Evolutionary conservation across 2,797 vertebrate species (phyloP).

Genomic region (Allobates femoralis): DNA sequence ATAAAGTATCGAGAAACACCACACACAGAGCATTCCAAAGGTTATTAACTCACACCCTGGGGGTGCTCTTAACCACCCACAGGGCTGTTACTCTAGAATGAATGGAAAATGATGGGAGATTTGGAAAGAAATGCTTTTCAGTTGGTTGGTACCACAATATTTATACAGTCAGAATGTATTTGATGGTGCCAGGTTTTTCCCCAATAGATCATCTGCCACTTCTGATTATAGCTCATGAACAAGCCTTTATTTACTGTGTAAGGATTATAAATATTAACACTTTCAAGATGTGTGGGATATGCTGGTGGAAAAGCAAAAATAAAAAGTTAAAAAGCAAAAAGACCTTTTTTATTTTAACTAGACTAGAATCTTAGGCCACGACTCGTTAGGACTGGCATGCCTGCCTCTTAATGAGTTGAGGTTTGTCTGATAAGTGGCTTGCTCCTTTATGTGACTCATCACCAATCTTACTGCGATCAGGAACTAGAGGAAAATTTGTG

Average conservation of each 20-base stretch:
- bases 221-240: conserved; percentile 22
- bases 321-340: not conserved
- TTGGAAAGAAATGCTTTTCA: conserved; percentile 35
- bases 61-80: conserved; percentile 43
- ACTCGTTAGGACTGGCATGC: too few relatives aligned
- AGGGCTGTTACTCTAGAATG: conserved; percentile 28
- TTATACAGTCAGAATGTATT: conserved; percentile 39
- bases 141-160: conserved; percentile 52
- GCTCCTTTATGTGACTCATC: too few relatives aligned
- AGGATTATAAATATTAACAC: conserved; percentile 35
- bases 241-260: conserved; percentile 14
- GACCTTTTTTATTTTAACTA: too few relatives aligned
- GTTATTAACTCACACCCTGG: conserved; percentile 45
- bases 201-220: conserved; percentile 34
- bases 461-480: too few relatives aligned
- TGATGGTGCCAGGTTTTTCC: conserved; percentile 42
- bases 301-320: not conserved
- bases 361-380: not conserved
- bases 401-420: too few relatives aligned
- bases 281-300: not conserved
- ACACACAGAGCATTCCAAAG: conserved; percentile 36
- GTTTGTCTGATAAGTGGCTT: too few relatives aligned
- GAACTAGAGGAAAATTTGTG: too few relatives aligned
- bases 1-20: conserved; percentile 17
- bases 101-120: conserved; percentile 33